A percentile compares a stretch with the other conserved stretches of the same genome.
Conservation (phyloP, 2,888 invertebrate genomes). For the Adelognathus sp. region DNA sequence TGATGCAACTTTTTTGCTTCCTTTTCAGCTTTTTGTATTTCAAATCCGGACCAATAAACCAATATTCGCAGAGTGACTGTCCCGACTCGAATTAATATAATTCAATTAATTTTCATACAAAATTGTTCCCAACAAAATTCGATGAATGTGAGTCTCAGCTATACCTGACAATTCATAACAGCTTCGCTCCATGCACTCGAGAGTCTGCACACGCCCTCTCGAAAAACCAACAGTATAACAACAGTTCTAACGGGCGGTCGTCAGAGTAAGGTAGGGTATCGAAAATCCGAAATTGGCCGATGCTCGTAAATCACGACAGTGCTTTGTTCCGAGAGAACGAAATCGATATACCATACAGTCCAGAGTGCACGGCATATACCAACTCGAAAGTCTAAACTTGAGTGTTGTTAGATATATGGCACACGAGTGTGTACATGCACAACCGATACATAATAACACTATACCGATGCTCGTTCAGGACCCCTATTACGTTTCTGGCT, state of each 20-base stretch:
- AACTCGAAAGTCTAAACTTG: not conserved
- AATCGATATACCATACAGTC: conserved; percentile 44
- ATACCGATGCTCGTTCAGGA: conserved; percentile 30
- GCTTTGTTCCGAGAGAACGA: conserved; percentile 26
- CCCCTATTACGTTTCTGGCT: conserved; percentile 65
- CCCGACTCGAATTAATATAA: too few species aligned
- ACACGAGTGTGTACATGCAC: not conserved
- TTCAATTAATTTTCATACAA: not conserved
- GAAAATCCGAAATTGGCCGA: conserved; percentile 70
- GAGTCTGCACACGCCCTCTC: conserved; percentile 3
- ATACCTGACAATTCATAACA: conserved; percentile 27
- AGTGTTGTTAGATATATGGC: not conserved
- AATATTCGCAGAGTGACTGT: too few species aligned
- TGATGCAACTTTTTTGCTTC: too few species aligned
- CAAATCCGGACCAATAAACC: too few species aligned
- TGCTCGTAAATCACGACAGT: conserved; percentile 68
- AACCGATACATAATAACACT: conserved; percentile 1
- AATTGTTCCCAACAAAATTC: not conserved
- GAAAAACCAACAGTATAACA: conserved; percentile 3
- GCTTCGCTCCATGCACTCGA: conserved; percentile 25
- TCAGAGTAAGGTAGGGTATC: conserved; percentile 59
- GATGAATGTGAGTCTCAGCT: not conserved
- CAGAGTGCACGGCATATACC: not conserved
- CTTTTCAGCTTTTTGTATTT: not conserved
- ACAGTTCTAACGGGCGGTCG: conserved; percentile 26